Evolutionary conservation across 2,888 invertebrate genomes (phyloP).

Genomic region (Drosophila ustulata): DNA sequence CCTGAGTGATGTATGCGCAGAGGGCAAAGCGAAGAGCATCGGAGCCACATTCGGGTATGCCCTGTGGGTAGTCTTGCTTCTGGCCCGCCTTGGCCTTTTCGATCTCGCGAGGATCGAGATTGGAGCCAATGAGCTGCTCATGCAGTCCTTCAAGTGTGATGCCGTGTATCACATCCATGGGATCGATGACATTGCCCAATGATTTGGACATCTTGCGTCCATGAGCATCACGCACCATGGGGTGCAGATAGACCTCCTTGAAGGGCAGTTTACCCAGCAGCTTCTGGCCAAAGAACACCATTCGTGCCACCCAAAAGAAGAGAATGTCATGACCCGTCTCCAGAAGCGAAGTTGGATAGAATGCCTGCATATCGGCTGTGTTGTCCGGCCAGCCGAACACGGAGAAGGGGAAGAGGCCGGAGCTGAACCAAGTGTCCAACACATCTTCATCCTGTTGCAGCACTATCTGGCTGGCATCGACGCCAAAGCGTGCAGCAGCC

Average conservation of each 20-base stretch:
- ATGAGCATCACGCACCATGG: slow-evolving; percentile 98
- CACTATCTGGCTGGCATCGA: slow-evolving; percentile 86
- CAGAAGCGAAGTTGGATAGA: slow-evolving; percentile 96
- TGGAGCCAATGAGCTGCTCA: slow-evolving; percentile 90
- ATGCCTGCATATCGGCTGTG: slow-evolving; percentile 89
- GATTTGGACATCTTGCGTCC: slow-evolving; percentile 99
- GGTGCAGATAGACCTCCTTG: slow-evolving; percentile 96
- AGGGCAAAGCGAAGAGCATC: slow-evolving; percentile 90
- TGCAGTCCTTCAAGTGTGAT: slow-evolving; percentile 93
- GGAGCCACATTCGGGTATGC: slow-evolving; percentile 96
- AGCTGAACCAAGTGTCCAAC: slow-evolving; percentile 99
- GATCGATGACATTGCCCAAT: slow-evolving; percentile 98
- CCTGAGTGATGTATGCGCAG: slow-evolving; percentile 94
- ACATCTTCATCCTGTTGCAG: slow-evolving; percentile 96
- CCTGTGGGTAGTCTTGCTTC: slow-evolving; percentile 92
- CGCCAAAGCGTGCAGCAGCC: slow-evolving; percentile 90
- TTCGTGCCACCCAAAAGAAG: slow-evolving; percentile 99
- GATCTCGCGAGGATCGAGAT: slow-evolving; percentile 94
- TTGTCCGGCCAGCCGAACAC: slow-evolving; percentile 98
- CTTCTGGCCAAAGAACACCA: slow-evolving; percentile 98
- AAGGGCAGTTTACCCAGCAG: slow-evolving; percentile 97
- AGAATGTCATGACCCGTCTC: slow-evolving; percentile 99
- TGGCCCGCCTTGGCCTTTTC: slow-evolving; percentile 91
- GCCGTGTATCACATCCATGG: slow-evolving; percentile 97
- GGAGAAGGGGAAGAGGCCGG: slow-evolving; percentile 97